Evolutionary conservation across 2,113 vertebrate species (phyloP), one percentile per base, ranked within the genome.

Genomic region (Lasiurus cinereus): DNA sequence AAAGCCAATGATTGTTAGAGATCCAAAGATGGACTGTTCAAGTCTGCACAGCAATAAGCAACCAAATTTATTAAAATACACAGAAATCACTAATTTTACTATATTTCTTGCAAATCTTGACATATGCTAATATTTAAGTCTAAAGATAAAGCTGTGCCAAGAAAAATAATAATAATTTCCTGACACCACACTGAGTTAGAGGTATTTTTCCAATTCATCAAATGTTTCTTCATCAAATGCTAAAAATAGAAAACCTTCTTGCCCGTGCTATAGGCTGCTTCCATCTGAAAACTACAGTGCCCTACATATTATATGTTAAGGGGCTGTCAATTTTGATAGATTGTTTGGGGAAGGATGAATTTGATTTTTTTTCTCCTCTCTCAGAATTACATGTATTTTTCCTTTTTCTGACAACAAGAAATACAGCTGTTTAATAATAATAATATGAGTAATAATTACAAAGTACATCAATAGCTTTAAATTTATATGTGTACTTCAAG

Each of bases 261-360:
- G 98, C 97, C 98, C 98, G 96, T 97, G 97, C 98, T 98, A 97
- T 96, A 97, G 97, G 96, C 98, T 98, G 98, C 96, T 98, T 98
- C 98, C 98, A 98, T 98, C 98, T 98, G 98, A 98, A 98, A 98
- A 97, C 98, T 98, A 98, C 97, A 97, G 98, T 92, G 97, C 97
- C 98, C 98, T 96, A 98, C 98, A 98, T 98, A 99, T 97, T 97
- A 98, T 97, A 98, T 98, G 98, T 98, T 98, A 98, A 98, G 98
- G 98, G 98, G 94, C 98, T 98, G 98, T 99, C 99, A 98, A 98
- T 96, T 98, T 97, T 99, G 99, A 99, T 99, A 98, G 99, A 99
- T 99, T 98, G 99, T 98, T 97, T 98, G 97, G 98, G 87, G 93
- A 98, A 98, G 98, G 98, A 98, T 96, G 98, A 98, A 99, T 98